These are phyloP conservation scores for Pachyuromys duprasi DNA, from an alignment of 2,797 vertebrate genomes.

Conservation along the genomic window DNA sequence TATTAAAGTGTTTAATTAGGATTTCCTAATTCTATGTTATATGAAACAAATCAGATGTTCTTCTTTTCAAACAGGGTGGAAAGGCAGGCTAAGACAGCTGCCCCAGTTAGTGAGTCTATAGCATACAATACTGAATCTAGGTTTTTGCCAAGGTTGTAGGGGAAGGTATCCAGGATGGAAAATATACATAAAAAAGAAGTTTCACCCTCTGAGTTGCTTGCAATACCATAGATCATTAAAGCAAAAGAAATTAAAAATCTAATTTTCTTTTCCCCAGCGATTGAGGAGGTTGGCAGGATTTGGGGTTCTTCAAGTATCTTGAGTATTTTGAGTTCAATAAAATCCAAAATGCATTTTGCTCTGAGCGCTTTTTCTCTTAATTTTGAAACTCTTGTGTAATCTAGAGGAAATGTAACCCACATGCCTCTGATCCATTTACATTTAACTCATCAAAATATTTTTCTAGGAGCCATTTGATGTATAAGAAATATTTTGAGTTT, in stretches of 20 bases:
- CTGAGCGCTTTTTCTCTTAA: slow-evolving; percentile 80
- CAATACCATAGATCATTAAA: slow-evolving; percentile 71
- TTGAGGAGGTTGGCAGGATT: slow-evolving; percentile 68
- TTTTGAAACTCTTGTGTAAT: slow-evolving; percentile 79
- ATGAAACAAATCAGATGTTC: not conserved
- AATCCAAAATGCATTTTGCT: slow-evolving; percentile 77
- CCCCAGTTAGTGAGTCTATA: not conserved
- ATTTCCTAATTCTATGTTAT: not conserved
- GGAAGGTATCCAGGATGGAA: slow-evolving; percentile 73
- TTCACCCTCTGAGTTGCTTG: slow-evolving; percentile 60
- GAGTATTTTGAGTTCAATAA: slow-evolving; percentile 82
- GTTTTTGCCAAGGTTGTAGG: slow-evolving; percentile 67
- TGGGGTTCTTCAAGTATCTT: slow-evolving; percentile 66
- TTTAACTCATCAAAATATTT: slow-evolving; percentile 84
- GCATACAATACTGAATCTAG: not conserved
- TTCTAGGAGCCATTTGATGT: slow-evolving; percentile 82
- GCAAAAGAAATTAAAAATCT: slow-evolving; percentile 72
- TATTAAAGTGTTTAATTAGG: not conserved
- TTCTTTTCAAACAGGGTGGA: not conserved
- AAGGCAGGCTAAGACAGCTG: not conserved
- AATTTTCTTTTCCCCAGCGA: slow-evolving; percentile 73
- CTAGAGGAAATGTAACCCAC: slow-evolving; percentile 81
- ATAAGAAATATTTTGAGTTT: slow-evolving; percentile 77
- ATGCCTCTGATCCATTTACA: slow-evolving; percentile 82
- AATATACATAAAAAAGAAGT: slow-evolving; percentile 49